Evolutionary conservation across 2,888 invertebrate species (phyloP).

Genomic region (Apoda limacodes): DNA sequence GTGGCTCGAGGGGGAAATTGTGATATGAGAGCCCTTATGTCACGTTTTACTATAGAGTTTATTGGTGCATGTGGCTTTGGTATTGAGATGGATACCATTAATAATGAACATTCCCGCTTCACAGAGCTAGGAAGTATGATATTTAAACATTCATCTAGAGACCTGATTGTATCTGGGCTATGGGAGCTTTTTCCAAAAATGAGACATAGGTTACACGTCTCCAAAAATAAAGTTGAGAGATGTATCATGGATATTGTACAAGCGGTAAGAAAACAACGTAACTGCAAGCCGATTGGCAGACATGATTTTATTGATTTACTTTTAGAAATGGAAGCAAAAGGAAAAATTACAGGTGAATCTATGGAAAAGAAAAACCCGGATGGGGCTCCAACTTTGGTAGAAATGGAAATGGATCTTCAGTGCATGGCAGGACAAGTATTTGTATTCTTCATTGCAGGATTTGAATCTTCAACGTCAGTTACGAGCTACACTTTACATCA

Average conservation of each 20-base stretch:
- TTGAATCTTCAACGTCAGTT: constrained; percentile 43
- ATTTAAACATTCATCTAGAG: too few species aligned
- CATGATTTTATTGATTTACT: constrained; percentile 42
- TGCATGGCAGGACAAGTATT: constrained; percentile 40
- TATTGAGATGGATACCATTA: constrained; percentile 33
- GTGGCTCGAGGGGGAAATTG: constrained; percentile 21
- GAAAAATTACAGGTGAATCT: constrained; percentile 32
- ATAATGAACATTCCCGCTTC: constrained; percentile 32
- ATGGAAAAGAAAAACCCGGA: constrained; percentile 30
- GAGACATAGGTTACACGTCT: too few species aligned
- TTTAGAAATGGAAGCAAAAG: constrained; percentile 33
- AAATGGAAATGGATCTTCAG: constrained; percentile 30
- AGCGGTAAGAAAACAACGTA: too few species aligned
- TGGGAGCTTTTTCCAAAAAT: too few species aligned
- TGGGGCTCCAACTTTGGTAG: constrained; percentile 27
- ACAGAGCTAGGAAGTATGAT: constrained; percentile 24
- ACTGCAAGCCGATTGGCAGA: too few species aligned
- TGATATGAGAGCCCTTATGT: constrained; percentile 36
- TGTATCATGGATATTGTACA: too few species aligned
- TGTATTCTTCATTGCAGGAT: constrained; percentile 42
- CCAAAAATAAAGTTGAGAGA: too few species aligned
- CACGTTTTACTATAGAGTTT: constrained; percentile 39
- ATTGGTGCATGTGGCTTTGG: constrained; percentile 42
- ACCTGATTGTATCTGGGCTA: too few species aligned
- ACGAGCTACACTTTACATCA: constrained; percentile 42